A percentile compares a stretch with the other conserved stretches of the same genome.
Conservation (phyloP, 2,888 invertebrate species). For the Ectobius pallidus region DNA sequence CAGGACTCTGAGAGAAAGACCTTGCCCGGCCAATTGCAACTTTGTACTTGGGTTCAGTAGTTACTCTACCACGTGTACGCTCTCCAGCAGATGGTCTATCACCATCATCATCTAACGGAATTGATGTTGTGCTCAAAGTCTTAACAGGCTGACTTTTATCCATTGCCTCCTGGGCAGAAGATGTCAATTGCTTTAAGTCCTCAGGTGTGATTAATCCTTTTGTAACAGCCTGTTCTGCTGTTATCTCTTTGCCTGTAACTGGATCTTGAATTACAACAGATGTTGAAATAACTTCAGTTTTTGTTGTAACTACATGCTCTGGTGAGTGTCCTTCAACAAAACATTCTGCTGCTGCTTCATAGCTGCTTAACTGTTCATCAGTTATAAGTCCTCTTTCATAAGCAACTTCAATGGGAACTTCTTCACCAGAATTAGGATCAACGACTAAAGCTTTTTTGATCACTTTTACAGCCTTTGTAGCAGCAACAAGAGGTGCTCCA, state of each 20-base stretch:
- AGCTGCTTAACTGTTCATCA: slow-evolving; percentile 32
- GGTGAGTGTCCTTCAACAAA: slow-evolving; percentile 36
- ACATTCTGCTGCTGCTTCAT: slow-evolving; percentile 30
- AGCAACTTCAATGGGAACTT: slow-evolving; percentile 80
- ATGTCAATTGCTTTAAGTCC: slow-evolving; percentile 54
- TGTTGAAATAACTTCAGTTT: slow-evolving; percentile 46
- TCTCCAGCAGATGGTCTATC: slow-evolving; percentile 62
- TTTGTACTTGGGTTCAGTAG: slow-evolving; percentile 70
- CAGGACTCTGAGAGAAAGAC: slow-evolving; percentile 61
- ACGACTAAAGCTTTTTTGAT: slow-evolving; percentile 61
- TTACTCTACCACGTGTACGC: slow-evolving; percentile 62
- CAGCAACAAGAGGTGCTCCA: slow-evolving; percentile 76
- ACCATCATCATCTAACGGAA: slow-evolving; percentile 53
- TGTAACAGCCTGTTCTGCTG: slow-evolving; percentile 65
- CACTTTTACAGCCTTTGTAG: slow-evolving; percentile 70
- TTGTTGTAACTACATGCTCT: slow-evolving; percentile 44
- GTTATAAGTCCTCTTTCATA: slow-evolving; percentile 76
- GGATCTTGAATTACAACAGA: slow-evolving; percentile 52
- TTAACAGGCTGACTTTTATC: slow-evolving; percentile 45
- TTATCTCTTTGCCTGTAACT: slow-evolving; percentile 59
- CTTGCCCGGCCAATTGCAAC: slow-evolving; percentile 67
- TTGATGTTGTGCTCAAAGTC: slow-evolving; percentile 50
- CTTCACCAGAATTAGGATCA: slow-evolving; percentile 82
- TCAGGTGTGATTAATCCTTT: slow-evolving; percentile 63
- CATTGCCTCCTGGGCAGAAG: slow-evolving; percentile 12